Evolutionary conservation across 2,113 vertebrate genomes (phyloP).

Genomic region (Cyprinodon variegatus): DNA sequence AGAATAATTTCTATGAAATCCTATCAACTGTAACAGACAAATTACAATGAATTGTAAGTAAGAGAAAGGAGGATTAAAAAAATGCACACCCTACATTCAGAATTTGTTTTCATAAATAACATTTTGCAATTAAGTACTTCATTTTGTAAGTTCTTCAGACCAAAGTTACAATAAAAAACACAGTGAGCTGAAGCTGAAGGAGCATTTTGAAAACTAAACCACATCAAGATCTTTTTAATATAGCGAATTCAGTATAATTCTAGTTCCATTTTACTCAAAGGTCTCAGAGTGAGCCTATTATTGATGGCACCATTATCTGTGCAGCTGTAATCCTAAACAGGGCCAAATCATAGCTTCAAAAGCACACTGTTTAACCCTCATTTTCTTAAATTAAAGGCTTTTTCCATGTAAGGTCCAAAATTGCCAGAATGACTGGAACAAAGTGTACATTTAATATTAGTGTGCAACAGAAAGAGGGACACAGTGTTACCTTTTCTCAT

Average conservation of each 20-base stretch:
- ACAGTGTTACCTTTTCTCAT: background rate
- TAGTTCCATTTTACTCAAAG: background rate
- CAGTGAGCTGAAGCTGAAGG: background rate
- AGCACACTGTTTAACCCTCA: slow-evolving; percentile 1
- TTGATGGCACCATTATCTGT: slow-evolving; percentile 2
- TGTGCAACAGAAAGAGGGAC: background rate
- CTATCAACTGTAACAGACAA: no score
- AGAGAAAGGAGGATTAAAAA: no score
- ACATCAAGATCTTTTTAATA: background rate
- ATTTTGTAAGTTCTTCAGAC: background rate
- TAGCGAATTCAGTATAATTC: background rate
- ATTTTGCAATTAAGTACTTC: background rate
- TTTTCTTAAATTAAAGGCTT: slow-evolving; percentile 11
- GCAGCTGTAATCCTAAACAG: background rate
- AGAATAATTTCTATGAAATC: no score
- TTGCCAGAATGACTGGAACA: slow-evolving; percentile 2
- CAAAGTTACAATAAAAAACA: background rate
- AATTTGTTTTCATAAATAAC: background rate
- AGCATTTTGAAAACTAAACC: background rate
- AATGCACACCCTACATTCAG: background rate
- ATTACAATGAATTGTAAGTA: no score
- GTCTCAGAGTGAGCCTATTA: background rate
- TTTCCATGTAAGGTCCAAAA: background rate
- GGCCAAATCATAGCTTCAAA: background rate
- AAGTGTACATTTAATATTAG: background rate